Percentiles rank a stretch among this genome's conserved stretches.
Conservation (phyloP, 2,113 vertebrate species). For the Phylloscopus trochilus region DNA sequence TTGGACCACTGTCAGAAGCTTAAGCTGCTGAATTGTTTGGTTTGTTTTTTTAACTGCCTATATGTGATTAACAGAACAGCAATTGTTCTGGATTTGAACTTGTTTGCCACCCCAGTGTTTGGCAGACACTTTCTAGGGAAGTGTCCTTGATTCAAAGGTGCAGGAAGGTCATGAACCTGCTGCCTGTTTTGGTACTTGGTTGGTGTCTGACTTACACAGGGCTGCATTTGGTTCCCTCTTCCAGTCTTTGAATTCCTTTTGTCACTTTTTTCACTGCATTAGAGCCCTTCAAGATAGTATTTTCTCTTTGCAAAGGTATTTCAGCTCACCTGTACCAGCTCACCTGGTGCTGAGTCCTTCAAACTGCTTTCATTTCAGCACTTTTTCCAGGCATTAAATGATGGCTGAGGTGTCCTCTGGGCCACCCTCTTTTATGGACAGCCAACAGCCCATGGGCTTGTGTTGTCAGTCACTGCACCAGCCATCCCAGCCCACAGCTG, state of each 20-base stretch:
- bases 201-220: rapidly evolving
- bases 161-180: background rate
- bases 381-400: background rate
- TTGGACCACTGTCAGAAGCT: background rate
- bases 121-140: background rate
- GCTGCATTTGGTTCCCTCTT: background rate
- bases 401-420: background rate
- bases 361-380: background rate
- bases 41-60: background rate
- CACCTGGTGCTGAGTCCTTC: background rate
- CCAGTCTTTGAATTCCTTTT: background rate
- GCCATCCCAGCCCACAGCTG: background rate
- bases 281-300: background rate
- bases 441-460: no score
- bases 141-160: background rate
- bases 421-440: background rate
- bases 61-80: background rate
- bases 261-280: background rate
- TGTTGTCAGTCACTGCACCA: background rate
- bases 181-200: rapidly evolving
- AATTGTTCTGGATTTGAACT: background rate
- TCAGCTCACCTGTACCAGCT: background rate
- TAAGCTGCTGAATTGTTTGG: background rate
- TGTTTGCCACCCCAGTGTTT: background rate
- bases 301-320: rapidly evolving